These are phyloP conservation scores for Amblyjoppa proteus DNA, from an alignment of 2,888 invertebrate genomes.

Conservation along the genomic window DNA sequence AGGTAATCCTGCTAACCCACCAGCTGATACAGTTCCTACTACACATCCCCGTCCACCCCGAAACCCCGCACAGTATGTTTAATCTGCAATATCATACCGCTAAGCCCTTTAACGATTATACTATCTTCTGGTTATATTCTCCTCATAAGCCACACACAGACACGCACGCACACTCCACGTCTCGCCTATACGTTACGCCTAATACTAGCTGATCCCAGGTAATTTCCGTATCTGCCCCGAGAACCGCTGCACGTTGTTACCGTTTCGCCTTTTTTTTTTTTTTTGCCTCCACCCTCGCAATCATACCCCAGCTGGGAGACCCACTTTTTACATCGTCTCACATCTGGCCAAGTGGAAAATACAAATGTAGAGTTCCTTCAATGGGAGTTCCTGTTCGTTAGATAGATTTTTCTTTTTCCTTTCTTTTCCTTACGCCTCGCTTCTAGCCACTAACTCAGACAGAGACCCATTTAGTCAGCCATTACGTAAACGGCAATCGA, in stretches of 20 bases:
- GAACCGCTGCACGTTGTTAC: conserved; percentile 13
- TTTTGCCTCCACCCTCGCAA: not conserved
- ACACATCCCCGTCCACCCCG: conserved; percentile 11
- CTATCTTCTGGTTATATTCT: conserved; percentile 62
- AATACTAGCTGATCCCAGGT: conserved; percentile 52
- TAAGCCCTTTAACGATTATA: conserved; percentile 65
- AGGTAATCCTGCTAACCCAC: conserved; percentile 64
- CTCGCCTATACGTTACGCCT: conserved; percentile 44
- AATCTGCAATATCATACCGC: conserved; percentile 64
- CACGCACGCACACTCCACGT: not conserved
- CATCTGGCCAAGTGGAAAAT: not conserved
- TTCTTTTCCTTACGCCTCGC: conserved; percentile 5
- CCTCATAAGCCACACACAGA: conserved; percentile 49
- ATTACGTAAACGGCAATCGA: conserved; percentile 43
- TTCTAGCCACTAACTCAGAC: conserved; percentile 25
- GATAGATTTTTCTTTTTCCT: conserved; percentile 3
- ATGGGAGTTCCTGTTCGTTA: not conserved
- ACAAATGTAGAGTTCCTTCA: not conserved
- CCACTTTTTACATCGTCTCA: conserved; percentile 1
- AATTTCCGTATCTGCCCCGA: conserved; percentile 51
- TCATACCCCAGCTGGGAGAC: not conserved
- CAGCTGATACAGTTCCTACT: conserved; percentile 48
- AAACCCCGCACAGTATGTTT: conserved; percentile 57
- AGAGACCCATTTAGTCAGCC: conserved; percentile 31
- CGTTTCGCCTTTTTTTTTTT: not conserved